phyloP scores from a whole-genome alignment of 2,113 vertebrate genomes.

The Meriones unguiculatus region DNA sequence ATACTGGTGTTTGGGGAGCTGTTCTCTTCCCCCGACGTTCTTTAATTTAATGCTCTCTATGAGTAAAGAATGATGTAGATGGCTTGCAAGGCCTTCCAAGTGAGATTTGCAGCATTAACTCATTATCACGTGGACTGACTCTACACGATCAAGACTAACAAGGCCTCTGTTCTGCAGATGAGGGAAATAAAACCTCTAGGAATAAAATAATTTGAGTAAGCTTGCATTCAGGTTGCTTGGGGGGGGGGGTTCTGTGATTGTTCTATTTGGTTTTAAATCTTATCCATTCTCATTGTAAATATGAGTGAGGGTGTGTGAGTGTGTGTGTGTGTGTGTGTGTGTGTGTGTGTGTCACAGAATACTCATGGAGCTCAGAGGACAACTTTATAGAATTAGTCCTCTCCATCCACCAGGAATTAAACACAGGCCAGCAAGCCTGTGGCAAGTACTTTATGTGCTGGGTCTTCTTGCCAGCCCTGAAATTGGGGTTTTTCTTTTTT shows the following conservation, averaged over 20 bases:
- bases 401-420: too few relatives aligned
- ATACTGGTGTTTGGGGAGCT: neutral
- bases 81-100: neutral
- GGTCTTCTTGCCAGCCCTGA: too few relatives aligned
- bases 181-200: neutral
- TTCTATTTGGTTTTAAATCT: neutral
- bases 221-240: neutral
- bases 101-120: neutral
- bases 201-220: neutral
- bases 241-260: neutral
- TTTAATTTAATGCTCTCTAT: conserved; percentile 13
- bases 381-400: neutral
- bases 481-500: too few relatives aligned
- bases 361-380: too few relatives aligned
- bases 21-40: neutral
- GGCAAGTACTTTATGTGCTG: neutral
- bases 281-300: neutral
- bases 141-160: neutral
- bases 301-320: too few relatives aligned
- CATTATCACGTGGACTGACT: neutral
- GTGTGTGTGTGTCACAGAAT: neutral
- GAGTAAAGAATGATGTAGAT: neutral
- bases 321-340: neutral
- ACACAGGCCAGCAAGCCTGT: neutral
- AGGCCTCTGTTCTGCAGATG: neutral